Conservation (phyloP, 2,888 invertebrate genomes). For the Dryomyza anilis region DNA sequence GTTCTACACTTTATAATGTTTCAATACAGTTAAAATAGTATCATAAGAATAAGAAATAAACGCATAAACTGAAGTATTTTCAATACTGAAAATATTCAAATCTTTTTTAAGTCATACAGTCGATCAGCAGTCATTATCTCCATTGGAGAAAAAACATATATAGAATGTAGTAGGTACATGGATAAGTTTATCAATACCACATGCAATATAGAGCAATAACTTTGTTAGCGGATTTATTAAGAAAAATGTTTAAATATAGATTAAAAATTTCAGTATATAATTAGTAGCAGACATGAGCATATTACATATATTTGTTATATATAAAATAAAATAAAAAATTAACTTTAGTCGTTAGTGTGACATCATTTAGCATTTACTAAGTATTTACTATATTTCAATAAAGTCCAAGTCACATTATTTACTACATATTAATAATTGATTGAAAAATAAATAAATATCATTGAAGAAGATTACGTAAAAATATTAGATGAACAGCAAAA, state of each 20-base stretch:
- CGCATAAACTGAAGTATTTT: neutral
- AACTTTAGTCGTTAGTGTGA: neutral
- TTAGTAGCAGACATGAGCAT: neutral
- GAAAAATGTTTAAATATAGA: neutral
- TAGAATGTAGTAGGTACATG: too few species aligned
- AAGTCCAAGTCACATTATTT: slow-evolving; percentile 9
- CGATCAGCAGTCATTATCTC: neutral
- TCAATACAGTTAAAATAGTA: neutral
- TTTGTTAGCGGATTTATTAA: neutral
- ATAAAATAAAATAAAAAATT: neutral
- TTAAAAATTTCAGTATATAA: neutral
- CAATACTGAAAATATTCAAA: neutral
- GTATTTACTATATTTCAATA: neutral
- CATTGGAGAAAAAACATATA: slow-evolving; percentile 2
- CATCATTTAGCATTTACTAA: neutral
- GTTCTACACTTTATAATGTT: neutral
- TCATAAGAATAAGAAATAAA: neutral
- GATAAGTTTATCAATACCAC: neutral
- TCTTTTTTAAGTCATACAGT: neutral
- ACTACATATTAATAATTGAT: neutral
- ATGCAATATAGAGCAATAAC: slow-evolving; percentile 5
- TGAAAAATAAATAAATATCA: too few species aligned
- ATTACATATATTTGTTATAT: neutral
- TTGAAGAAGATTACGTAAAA: too few species aligned
- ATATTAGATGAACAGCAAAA: too few species aligned